Base-by-base conservation (phyloP, 1,140 invertebrate species). In the Halesus radiatus region DNA sequence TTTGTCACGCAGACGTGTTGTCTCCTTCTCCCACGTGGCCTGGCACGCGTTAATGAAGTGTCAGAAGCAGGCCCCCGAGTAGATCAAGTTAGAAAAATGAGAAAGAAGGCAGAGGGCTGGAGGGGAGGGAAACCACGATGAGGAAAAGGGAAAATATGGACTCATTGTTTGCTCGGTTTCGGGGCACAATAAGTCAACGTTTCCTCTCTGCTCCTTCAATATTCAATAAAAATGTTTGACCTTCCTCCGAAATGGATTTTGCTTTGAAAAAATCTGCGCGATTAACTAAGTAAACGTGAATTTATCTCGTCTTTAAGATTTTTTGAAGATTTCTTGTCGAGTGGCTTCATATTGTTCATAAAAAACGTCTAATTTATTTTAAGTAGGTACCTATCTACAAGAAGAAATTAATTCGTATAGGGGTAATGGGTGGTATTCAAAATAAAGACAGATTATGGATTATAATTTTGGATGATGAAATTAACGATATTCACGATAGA, bases 31-130 rank as follows among this genome's bases (percentile, higher is more conserved):
- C 15, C 66, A 70, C 66, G 66, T 70, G 66, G 29, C 66, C 37
- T 37, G 37, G 66, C 66, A 70, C 66, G 66, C 66, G 66, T 70
- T 70, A 70, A 70, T 70, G 66, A 70, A 70, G 66, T 70, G 66
- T 70, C 66, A 70, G 22, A 70, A 32, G 66, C 66, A 70, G 66
- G 22, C n/a, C 15, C n/a, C 62, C 16, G 22, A 29, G 23, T 15
- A 66, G 62, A 66, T 29, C 22, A 66, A 66, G 62, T 45, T 45
- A 45, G 37, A 45, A 45, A 45, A 45, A 45, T 45, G 37, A 45
- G 37, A 45, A 45, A 45, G 37, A 7, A 45, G 37, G 37, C 5
- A 45, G 5, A 45, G 37, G 37, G 37, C 37, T 3, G 37, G 37
- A 45, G 8, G 3, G 7, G 32, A 37, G 32, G 32, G 7, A 37